Evolutionary conservation across 2,797 vertebrate species (phyloP), one percentile per base, ranked within the genome.

Genomic region (Gallirallus australis): DNA sequence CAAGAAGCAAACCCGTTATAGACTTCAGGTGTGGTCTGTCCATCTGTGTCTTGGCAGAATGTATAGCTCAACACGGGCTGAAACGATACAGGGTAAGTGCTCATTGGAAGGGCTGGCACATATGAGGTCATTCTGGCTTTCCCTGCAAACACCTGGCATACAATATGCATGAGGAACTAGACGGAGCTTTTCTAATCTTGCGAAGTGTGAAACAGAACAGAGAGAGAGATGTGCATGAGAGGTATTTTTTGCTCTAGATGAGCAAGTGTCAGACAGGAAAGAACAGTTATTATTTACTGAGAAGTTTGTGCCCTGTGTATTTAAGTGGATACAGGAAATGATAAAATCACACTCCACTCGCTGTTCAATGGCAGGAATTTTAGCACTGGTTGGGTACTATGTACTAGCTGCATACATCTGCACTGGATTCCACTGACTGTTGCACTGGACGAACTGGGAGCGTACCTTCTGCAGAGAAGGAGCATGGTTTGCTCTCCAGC

Each of bases 101-200:
- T 91, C 12, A 1, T 56, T 66, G 87, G 91, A 90, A 88, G 30
- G 47, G 35, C 73, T 70, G 39, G 47, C 30, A 52, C 7, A 11
- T 69, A 80, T 87, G 84, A 91, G 64, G 76, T 94, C 28, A 80
- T 71, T 90, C 82, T 95, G 92, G 86, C 86, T 86, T 87, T 93
- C 53, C 31, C 37, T 82, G n/a, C 65, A 87, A 77, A 82, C 90
- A 91, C 78, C 90, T 94, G 88, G 64, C 20, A 18, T 60, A 57
- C 42, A 72, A 40, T 30, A 42, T 19, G 39, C 71, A 63, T 56
- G 31, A 15, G 12, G n/a, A 80, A 68, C 24, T n/a, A 70, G n/a
- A 54, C 5, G 42, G 72, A 70, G 31, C 16, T 35, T 75, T 77
- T 83, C 65, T 54, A 54, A 35, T 80, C 77, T 79, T 61, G 27